A percentile compares a stretch with the other conserved stretches of the same genome.
Evolutionary conservation across 2,888 invertebrate genomes (phyloP).

Genomic region (Xylota sylvarum): DNA sequence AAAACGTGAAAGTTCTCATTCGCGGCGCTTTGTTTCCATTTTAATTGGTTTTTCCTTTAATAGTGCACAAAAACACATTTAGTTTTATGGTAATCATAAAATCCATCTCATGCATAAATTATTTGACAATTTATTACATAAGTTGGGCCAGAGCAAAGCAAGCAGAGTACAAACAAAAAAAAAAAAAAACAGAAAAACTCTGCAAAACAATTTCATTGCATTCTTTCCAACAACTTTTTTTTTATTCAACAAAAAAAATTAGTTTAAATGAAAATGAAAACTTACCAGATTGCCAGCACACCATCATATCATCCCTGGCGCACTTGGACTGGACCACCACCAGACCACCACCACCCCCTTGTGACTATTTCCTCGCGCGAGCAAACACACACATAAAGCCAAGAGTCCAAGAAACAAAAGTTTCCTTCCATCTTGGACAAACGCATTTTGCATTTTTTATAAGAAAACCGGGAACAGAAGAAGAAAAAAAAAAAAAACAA

Average conservation of each 20-base stretch:
- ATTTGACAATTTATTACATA: constrained; percentile 65
- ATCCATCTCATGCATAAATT: constrained; percentile 72
- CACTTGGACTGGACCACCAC: neutral
- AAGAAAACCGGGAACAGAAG: constrained; percentile 11
- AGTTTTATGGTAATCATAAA: constrained; percentile 58
- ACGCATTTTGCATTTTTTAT: constrained; percentile 66
- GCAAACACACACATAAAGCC: constrained; percentile 28
- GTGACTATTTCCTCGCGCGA: constrained; percentile 25
- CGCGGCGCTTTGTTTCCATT: constrained; percentile 16
- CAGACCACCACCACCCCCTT: constrained; percentile 4
- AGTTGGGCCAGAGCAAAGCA: constrained; percentile 44
- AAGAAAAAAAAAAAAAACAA: neutral
- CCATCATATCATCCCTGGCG: neutral
- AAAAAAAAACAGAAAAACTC: neutral
- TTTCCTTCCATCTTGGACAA: constrained; percentile 52
- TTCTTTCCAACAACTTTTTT: constrained; percentile 50
- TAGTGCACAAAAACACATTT: constrained; percentile 43
- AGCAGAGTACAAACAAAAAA: neutral
- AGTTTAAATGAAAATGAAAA: constrained; percentile 63
- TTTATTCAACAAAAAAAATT: constrained; percentile 35
- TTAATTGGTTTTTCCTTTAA: constrained; percentile 53
- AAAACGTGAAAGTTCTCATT: constrained; percentile 8
- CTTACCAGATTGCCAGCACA: constrained; percentile 58
- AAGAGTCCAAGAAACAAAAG: constrained; percentile 48
- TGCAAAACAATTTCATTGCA: constrained; percentile 44